Conservation (phyloP, 2,888 invertebrate genomes). For the Papilio gigon region DNA sequence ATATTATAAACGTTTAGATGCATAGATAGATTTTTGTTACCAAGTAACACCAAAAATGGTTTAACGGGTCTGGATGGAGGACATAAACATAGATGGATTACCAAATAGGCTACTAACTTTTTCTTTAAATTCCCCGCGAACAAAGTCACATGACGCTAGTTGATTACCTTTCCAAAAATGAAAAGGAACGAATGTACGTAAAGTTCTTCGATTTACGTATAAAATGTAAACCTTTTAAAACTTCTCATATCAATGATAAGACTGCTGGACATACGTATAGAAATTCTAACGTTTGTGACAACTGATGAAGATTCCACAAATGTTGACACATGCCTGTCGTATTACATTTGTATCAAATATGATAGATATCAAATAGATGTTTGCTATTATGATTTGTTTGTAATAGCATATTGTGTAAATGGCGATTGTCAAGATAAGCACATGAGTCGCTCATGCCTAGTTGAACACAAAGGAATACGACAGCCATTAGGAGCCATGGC, state of each 20-base stretch:
- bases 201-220: not conserved
- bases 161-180: too few relatives aligned
- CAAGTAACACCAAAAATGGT: too few relatives aligned
- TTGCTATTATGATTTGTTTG: conserved; percentile 13
- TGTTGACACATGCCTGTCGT: conserved; percentile 7
- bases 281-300: not conserved
- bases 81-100: too few relatives aligned
- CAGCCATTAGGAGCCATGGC: conserved; percentile 25
- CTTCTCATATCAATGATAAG: not conserved
- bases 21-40: too few relatives aligned
- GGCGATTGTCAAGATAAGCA: conserved; percentile 32
- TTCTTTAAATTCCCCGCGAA: too few relatives aligned
- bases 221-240: not conserved
- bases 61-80: too few relatives aligned
- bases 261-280: not conserved
- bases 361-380: conserved; percentile 18
- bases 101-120: too few relatives aligned
- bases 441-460: conserved; percentile 7
- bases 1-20: too few relatives aligned
- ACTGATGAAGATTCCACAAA: not conserved
- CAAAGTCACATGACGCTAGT: too few relatives aligned
- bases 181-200: too few relatives aligned
- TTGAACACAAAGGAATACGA: conserved; percentile 27
- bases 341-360: conserved; percentile 18
- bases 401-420: conserved; percentile 26